Conservation (phyloP, 2,113 vertebrate genomes). For the Carassius gibelio region DNA sequence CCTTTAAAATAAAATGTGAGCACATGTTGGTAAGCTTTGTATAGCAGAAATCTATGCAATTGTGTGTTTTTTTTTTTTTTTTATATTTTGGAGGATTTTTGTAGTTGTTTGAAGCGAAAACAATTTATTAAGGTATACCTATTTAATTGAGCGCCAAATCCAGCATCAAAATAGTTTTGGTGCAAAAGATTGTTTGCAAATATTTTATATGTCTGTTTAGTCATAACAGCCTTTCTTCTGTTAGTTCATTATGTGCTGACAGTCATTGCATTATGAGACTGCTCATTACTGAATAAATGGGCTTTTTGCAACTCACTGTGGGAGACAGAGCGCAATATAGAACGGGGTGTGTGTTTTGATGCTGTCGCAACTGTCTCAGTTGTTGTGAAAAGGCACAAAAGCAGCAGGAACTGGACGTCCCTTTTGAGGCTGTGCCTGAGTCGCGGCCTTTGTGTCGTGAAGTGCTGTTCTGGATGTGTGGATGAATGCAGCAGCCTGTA, state of each 20-base stretch:
- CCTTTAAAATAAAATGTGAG: not conserved
- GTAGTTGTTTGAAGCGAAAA: not conserved
- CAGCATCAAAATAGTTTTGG: not conserved
- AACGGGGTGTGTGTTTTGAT: constrained; percentile 32
- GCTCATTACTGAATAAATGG: constrained; percentile 54
- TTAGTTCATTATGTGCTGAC: constrained; percentile 5
- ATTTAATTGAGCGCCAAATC: not conserved
- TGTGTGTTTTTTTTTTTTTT: not conserved
- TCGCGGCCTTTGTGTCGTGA: constrained; percentile 56
- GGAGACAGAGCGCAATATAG: constrained; percentile 45
- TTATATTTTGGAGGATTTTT: no score
- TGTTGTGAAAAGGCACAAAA: constrained; percentile 58
- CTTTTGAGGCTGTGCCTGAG: constrained; percentile 53
- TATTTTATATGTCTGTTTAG: not conserved
- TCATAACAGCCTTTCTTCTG: not conserved
- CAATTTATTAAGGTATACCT: not conserved
- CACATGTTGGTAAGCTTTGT: no score
- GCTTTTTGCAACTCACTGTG: constrained; percentile 27
- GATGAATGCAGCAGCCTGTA: constrained; percentile 55
- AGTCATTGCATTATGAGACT: constrained; percentile 30
- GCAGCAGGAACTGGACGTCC: constrained; percentile 52
- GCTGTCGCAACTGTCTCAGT: constrained; percentile 51
- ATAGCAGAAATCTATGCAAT: no score
- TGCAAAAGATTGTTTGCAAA: constrained; percentile 2
- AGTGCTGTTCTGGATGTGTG: constrained; percentile 54